phyloP scores from a whole-genome alignment of 2,797 vertebrate genomes.

The Melanogrammus aeglefinus region DNA sequence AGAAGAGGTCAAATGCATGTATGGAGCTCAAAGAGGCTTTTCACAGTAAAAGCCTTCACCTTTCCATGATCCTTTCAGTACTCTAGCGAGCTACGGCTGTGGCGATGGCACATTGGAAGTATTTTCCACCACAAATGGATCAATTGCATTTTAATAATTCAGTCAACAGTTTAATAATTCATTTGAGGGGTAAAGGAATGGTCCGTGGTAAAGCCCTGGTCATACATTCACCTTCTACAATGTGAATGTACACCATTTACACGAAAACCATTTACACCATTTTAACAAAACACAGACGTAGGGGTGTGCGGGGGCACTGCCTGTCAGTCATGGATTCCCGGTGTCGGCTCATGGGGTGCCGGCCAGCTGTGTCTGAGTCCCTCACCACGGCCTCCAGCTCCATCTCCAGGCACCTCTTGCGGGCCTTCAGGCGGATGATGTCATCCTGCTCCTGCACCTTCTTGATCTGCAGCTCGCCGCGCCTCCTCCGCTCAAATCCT shows the following conservation, averaged over 20 bases:
- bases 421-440: constrained; percentile 84
- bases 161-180: neutral
- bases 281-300: neutral
- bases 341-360: too few species aligned
- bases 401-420: constrained; percentile 90
- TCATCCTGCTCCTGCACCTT: constrained; percentile 88
- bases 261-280: neutral
- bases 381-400: constrained; percentile 95
- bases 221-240: neutral
- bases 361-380: too few species aligned
- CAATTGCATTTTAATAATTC: neutral
- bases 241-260: neutral
- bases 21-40: neutral
- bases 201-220: neutral
- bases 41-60: neutral
- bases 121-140: neutral
- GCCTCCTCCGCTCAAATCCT: constrained; percentile 88
- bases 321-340: neutral
- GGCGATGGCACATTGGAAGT: neutral
- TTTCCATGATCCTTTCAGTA: neutral
- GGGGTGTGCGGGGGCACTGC: neutral
- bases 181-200: neutral
- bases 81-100: neutral
- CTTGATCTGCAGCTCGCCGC: constrained; percentile 86
- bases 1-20: neutral